Evolutionary conservation across 2,113 vertebrate species (phyloP), one percentile per base, ranked within the genome.

Genomic region (Nettapus auritus): DNA sequence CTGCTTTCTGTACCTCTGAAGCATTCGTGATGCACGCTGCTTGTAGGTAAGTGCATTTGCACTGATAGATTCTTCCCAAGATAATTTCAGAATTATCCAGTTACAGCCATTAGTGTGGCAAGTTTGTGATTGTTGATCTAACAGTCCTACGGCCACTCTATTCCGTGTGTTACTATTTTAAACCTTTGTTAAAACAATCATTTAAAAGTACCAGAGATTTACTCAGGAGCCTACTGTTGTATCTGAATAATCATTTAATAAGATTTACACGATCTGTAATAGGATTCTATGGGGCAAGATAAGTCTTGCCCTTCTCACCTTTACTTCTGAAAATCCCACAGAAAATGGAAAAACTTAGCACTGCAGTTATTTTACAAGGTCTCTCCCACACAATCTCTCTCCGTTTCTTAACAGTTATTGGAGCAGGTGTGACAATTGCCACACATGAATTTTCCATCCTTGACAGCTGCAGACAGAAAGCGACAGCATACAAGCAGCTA

Each of bases 81-180:
- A 71, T 71, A 78, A 88, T 93, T 80, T 74, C 52, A 90, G 74
- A 93, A 89, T 90, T 86, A 68, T 53, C 52, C 44, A 91, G 68
- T 64, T 88, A 86, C 26, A 85, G 77, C 26, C 44, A 83, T 71
- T 77, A 91, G 11, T 13, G 29, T 59, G 48, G 59, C 19, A 56
- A 93, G 64, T 60, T 92, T 89, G 63, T 77, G 63, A 86, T 1
- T 36, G 62, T 52, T 42, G 42, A 88, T 89, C 20, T 86, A 83
- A 91, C 73, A 89, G 69, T 74, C 52, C 16, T 23, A 31, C 13
- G 12, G 22, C 19, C 4, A 48, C 42, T 74, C 38, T 64, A 20
- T 50, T 89, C 33, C 60, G 70, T 53, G 67, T 90, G 48, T 73
- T 85, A 46, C 23, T 86, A 25, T 80, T 74, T 76, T 16, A 85